These are phyloP conservation scores for Byasa hedistus DNA, from an alignment of 2,888 invertebrate genomes.

Conservation along the genomic window DNA sequence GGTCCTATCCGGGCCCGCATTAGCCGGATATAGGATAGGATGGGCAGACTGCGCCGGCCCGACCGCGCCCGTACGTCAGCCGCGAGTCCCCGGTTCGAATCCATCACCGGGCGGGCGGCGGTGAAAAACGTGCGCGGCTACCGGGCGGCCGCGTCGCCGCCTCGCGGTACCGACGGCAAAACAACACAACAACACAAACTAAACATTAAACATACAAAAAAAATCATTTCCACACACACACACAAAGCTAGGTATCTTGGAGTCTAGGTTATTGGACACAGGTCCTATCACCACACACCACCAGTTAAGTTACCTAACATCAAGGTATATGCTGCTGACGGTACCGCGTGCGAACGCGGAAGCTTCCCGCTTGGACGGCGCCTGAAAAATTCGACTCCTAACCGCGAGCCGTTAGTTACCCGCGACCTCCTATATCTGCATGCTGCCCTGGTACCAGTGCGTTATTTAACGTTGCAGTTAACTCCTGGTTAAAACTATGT, in stretches of 20 bases:
- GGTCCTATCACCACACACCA: no score
- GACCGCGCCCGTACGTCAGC: slow-evolving; percentile 39
- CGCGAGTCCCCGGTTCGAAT: slow-evolving; percentile 33
- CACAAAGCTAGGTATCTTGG: no score
- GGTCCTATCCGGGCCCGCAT: slow-evolving; percentile 7
- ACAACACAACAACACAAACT: not conserved
- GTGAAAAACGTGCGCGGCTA: slow-evolving; percentile 44
- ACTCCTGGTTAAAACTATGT: slow-evolving; percentile 26
- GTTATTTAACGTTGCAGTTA: slow-evolving; percentile 28
- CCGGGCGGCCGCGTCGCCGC: slow-evolving; percentile 43
- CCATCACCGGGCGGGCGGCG: slow-evolving; percentile 38
- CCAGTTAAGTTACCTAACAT: no score
- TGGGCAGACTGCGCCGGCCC: slow-evolving; percentile 30
- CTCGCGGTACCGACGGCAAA: slow-evolving; percentile 34
- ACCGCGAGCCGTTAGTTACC: slow-evolving; percentile 37
- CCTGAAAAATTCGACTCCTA: slow-evolving; percentile 43
- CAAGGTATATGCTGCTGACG: slow-evolving; percentile 28
- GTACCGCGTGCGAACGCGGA: slow-evolving; percentile 39
- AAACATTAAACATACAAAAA: no score
- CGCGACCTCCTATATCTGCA: slow-evolving; percentile 32
- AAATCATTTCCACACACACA: no score
- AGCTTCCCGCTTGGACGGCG: slow-evolving; percentile 40
- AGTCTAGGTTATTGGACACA: no score
- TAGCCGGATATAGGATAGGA: slow-evolving; percentile 9
- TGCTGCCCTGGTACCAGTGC: slow-evolving; percentile 35